Base-by-base conservation (phyloP, 2,888 invertebrate species). In the Hydropsyche betteni region DNA sequence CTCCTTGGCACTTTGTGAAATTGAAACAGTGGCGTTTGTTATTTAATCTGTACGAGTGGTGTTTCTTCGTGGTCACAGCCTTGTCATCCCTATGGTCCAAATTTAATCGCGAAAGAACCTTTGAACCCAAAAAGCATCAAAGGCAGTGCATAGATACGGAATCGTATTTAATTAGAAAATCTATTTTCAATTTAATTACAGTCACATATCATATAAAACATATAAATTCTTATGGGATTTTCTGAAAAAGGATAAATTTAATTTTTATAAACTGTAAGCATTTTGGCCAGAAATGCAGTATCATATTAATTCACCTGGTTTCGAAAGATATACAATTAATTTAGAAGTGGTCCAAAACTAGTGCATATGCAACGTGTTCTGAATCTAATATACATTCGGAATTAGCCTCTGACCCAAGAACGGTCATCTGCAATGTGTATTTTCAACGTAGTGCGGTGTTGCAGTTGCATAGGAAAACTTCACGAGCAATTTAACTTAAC, bases 1-100 rank as follows among this genome's bases (percentile, higher is more conserved):
- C 72, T 69, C 58, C 14, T 10, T 12, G 69, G 75, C 79, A 79
- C 79, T 79, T 77, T 76, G 79, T 73, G 76, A 75, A 77, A 79
- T 79, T 79, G 77, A 79, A 79, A 79, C 77, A 76, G 69, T 73
- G 77, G 55, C 71, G 72, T 74, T 75, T 71, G 52, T 70, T 70
- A 70, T 70, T 51, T 70, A 70, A 70, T 70, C 70, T 70, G 69
- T 12, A 44, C 69, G 69, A 69, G 69, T 69, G 69, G 69, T 69
- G 69, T 69, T 44, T 44, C 69, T 38, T 69, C 16, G 69, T 50
- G 69, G 69, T 44, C 51, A 12, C 36, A 24, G 50, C 16, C 69
- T 51, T 44, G 69, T 69, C 69, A 69, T 69, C 38, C 64, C n/a
- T 8, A 24, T 6, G 44, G 6, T 10, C 58, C 58, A 8, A 24